Evolutionary conservation across 2,797 vertebrate genomes (phyloP), one percentile per base, ranked within the genome.

Genomic region (Tragelaphus oryx): DNA sequence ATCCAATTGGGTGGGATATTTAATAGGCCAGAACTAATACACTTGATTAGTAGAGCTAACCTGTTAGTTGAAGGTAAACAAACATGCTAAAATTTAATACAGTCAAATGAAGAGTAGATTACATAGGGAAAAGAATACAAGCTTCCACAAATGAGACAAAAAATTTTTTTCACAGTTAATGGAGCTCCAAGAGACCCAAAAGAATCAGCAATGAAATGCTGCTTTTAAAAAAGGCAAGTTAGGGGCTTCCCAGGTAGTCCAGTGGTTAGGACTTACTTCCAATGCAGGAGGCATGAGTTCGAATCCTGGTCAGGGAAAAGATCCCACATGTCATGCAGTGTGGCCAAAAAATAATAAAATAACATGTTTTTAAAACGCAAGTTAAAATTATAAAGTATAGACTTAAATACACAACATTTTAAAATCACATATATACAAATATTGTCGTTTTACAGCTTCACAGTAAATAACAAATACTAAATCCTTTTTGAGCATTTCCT

Each of bases 381-480:
- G 24, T 71, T 83, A 87, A 87, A 87, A 71, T 57, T 37, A 22
- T 91, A 88, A 94, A 71, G 16, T 46, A 79, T 46, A 16, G 84
- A 84, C n/a, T 88, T 92, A 79, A 83, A 52, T 16, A 85, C 48
- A 83, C 3, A n/a, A 65, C 33, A 94, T 91, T 91, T 96, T 74
- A n/a, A 78, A 96, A 90, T 46, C 55, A 57, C 33, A 75, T 13
- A 50, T 30, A 44, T 7, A 54, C 30, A 65, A 24, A 52, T 6
- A 52, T 14, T 2, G 41, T 6, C 22, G 1, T 48, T 79, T 84
- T 68, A 91, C 2, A 84, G 8, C 46, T 91, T 96, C 44, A 78
- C 30, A 87, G 57, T 37, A 83, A 91, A 12, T 20, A 87, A 76
- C 28, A 71, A 37, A 76, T 7, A 65, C 22, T 68, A 28, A 93